Base-by-base conservation (phyloP, 2,797 vertebrate genomes). In the Mormyrops attenuatus region DNA sequence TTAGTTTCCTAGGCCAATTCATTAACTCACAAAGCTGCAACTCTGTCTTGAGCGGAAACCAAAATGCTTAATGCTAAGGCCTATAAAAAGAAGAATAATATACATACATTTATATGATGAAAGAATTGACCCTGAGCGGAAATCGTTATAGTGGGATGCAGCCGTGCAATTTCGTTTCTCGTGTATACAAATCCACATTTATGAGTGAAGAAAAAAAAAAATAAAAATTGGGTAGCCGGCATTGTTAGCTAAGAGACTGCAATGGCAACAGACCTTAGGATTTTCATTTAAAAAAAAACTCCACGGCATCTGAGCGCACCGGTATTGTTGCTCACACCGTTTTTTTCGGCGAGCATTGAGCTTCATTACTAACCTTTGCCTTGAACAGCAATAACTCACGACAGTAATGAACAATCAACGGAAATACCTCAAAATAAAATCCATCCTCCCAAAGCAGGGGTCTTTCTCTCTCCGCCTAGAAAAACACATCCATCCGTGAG, bases 341-440 rank as follows among this genome's bases (percentile, higher is more conserved):
- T 85, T 90, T 92, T 91, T 90, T 87, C 84, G 89, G 93, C 92
- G 92, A 93, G 93, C 2, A 93, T 93, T 92, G 94, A 95, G 95
- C 94, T 94, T 93, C 94, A 93, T 93, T 91, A 96, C 96, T 97
- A 97, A 98, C 97, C 97, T 97, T 97, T 97, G 97, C 95, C 96
- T 97, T 94, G 91, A 95, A 93, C 92, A 94, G 96, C 96, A 96
- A 97, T 98, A 98, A 98, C 96, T 98, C 97, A 98, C 96, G 95
- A 95, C 96, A 96, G 96, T 97, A 97, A 98, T 96, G 97, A 98
- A 99, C 98, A 99, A 99, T 99, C 96, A 96, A 95, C 97, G 97
- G 98, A 99, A 99, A 98, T 99, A 99, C 98, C 98, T 99, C 97
- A 98, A 98, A 98, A 98, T 98, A 98, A 97, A 98, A 98, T 97